Percentiles rank a stretch among this genome's conserved stretches.
Evolutionary conservation across 2,888 invertebrate genomes (phyloP).

Genomic region (Aleiodes alternator): DNA sequence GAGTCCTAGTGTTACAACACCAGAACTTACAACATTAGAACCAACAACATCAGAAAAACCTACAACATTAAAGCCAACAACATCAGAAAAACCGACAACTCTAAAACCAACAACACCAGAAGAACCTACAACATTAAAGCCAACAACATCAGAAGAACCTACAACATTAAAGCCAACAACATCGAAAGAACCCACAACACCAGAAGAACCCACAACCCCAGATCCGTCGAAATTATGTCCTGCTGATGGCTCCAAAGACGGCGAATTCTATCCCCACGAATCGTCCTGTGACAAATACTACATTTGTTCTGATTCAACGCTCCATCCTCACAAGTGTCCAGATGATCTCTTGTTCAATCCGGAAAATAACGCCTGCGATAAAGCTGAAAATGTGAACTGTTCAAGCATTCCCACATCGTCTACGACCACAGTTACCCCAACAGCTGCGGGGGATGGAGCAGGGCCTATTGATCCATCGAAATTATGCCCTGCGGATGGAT

Average conservation of each 20-base stretch:
- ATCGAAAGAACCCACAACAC: too few species aligned
- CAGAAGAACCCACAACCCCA: too few species aligned
- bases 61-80: too few species aligned
- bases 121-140: too few species aligned
- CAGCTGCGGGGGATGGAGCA: constrained; percentile 27
- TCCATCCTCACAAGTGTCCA: constrained; percentile 47
- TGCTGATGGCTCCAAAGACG: constrained; percentile 30
- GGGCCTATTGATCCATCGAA: neutral
- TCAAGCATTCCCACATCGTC: neutral
- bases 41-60: too few species aligned
- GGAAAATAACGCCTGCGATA: constrained; percentile 47
- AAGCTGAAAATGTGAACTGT: constrained; percentile 49
- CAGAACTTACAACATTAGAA: too few species aligned
- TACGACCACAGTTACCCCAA: neutral
- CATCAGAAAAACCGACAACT: too few species aligned
- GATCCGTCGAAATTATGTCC: neutral
- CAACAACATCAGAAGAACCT: too few species aligned
- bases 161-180: too few species aligned
- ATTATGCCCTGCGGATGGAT: neutral
- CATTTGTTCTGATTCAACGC: constrained; percentile 48
- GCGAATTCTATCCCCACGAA: constrained; percentile 53
- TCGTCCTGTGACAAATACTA: constrained; percentile 57
- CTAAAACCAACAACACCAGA: too few species aligned
- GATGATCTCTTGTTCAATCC: constrained; percentile 50
- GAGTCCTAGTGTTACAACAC: too few species aligned